Conservation (phyloP, 2,797 vertebrate genomes). For the Sebastes trivittatus region DNA sequence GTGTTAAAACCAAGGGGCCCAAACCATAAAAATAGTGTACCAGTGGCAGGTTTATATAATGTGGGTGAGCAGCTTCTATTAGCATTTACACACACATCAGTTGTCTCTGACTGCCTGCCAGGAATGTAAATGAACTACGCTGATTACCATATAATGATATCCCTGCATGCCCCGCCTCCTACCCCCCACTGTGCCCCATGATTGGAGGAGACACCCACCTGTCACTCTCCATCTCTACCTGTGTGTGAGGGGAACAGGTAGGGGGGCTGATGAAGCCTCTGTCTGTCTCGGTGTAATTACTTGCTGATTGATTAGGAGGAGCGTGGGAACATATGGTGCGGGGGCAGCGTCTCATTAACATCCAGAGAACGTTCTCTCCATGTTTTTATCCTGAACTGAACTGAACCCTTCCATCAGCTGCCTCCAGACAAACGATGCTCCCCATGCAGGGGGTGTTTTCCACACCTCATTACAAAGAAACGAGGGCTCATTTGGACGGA, state of each 20-base stretch:
- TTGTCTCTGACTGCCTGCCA: neutral
- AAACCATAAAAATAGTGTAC: neutral
- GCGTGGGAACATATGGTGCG: conserved; percentile 1
- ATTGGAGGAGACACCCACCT: neutral
- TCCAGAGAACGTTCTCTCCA: neutral
- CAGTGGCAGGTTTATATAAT: neutral
- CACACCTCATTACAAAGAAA: neutral
- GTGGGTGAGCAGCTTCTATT: neutral
- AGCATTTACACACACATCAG: neutral
- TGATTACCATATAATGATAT: neutral
- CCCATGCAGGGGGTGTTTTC: neutral
- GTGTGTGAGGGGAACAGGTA: neutral
- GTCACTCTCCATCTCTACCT: neutral
- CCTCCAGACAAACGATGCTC: neutral
- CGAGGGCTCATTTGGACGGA: neutral
- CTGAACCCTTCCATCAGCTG: conserved; percentile 6
- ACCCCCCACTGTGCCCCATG: neutral
- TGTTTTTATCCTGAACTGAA: neutral
- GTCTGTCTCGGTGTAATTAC: neutral
- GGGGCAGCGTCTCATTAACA: conserved; percentile 15
- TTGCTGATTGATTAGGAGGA: conserved; percentile 12
- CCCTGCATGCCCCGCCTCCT: neutral
- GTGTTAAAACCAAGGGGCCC: neutral
- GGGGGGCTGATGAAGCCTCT: neutral
- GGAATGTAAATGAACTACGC: neutral